A percentile compares a stretch with the other conserved stretches of the same genome.
phyloP scores from a whole-genome alignment of 2,888 invertebrate species.

The Parnassius glacialis region DNA sequence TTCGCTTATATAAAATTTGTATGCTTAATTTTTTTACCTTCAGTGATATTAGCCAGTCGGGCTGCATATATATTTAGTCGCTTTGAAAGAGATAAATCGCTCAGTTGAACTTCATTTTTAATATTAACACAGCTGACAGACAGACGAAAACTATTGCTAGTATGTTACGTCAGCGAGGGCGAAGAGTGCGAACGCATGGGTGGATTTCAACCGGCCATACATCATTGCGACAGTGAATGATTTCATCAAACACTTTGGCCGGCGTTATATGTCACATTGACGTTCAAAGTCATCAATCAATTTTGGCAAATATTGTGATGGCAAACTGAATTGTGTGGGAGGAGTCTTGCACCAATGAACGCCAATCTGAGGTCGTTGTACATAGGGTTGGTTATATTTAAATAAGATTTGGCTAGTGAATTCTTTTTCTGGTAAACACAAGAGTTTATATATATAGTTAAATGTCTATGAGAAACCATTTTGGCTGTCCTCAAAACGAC shows the following conservation, averaged over 20 bases:
- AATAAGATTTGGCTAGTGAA: slow-evolving; percentile 9
- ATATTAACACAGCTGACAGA: slow-evolving; percentile 10
- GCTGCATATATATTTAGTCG: slow-evolving; percentile 13
- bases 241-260: slow-evolving; percentile 14
- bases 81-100: slow-evolving; percentile 7
- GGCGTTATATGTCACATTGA: slow-evolving; percentile 4
- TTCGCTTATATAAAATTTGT: not conserved
- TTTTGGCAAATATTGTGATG: slow-evolving; percentile 11
- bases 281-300: slow-evolving; percentile 16
- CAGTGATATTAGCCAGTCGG: not conserved
- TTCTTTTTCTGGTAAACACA: not conserved
- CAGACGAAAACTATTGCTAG: slow-evolving; percentile 6
- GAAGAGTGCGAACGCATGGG: slow-evolving; percentile 4
- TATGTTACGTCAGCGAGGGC: slow-evolving; percentile 10
- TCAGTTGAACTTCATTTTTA: slow-evolving; percentile 18
- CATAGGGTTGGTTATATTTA: slow-evolving; percentile 10
- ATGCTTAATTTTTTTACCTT: slow-evolving; percentile 10
- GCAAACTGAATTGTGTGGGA: slow-evolving; percentile 7
- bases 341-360: slow-evolving; percentile 1
- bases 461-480: too few species aligned
- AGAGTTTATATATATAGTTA: too few species aligned
- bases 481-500: too few species aligned
- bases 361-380: slow-evolving; percentile 17
- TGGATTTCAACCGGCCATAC: slow-evolving; percentile 1
- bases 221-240: slow-evolving; percentile 20